Evolutionary conservation across 2,888 invertebrate species (phyloP).

Genomic region (Steinernema hermaphroditum): DNA sequence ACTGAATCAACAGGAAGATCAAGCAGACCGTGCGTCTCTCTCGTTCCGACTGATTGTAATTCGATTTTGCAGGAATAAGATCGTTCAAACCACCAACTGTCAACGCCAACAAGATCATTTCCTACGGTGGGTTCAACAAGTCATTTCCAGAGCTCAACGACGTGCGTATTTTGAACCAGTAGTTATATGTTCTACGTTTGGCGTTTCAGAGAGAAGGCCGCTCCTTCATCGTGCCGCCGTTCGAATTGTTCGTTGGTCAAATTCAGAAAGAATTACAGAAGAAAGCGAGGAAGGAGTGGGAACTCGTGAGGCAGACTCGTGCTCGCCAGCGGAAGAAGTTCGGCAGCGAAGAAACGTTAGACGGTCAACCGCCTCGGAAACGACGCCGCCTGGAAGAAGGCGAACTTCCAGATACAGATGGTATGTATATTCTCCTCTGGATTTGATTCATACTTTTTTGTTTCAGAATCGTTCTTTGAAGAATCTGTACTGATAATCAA

Average conservation of each 20-base stretch:
- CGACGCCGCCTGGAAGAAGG: not conserved
- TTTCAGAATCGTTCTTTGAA: too few relatives aligned
- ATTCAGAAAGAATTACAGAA: not conserved
- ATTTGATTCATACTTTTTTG: too few relatives aligned
- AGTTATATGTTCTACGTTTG: not conserved
- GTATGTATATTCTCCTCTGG: too few relatives aligned
- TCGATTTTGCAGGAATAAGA: not conserved
- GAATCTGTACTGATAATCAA: too few relatives aligned
- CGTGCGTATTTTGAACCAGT: not conserved
- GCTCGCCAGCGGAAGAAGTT: not conserved
- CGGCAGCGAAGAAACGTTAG: not conserved
- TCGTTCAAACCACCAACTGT: not conserved
- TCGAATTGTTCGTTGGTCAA: not conserved
- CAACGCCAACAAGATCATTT: not conserved
- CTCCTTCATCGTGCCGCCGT: not conserved
- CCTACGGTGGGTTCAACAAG: slow-evolving; percentile 21
- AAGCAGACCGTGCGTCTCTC: not conserved
- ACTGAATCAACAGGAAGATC: not conserved
- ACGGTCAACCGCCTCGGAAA: too few relatives aligned
- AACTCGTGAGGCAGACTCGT: not conserved
- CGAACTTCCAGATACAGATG: not conserved
- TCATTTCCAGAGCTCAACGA: not conserved
- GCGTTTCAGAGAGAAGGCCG: not conserved
- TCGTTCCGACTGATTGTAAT: not conserved
- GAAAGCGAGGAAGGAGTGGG: not conserved